Conservation (phyloP, 2,888 invertebrate genomes). For the Eupelmus urozonus region DNA sequence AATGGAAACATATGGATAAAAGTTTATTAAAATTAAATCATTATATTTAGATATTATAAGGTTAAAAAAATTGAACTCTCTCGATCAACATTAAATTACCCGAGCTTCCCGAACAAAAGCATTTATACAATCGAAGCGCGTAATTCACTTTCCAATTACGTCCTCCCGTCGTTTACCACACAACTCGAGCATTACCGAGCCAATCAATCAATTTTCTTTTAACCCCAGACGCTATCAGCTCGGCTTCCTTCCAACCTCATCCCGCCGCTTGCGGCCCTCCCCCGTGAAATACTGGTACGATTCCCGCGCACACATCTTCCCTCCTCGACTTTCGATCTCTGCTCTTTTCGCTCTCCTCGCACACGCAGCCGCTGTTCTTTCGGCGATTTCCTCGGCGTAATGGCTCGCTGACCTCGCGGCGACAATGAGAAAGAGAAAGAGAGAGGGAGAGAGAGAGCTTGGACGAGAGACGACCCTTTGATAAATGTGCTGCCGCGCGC, state of each 20-base stretch:
- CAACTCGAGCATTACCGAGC: constrained; percentile 5
- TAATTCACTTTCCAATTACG: background rate
- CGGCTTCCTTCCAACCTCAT: background rate
- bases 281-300: background rate
- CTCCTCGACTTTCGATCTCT: background rate
- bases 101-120: too few species aligned
- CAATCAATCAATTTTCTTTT: constrained; percentile 42
- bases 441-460: background rate
- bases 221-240: background rate
- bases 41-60: too few species aligned
- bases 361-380: constrained; percentile 14
- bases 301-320: background rate
- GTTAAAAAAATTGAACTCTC: too few species aligned
- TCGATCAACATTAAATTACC: too few species aligned
- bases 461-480: constrained; percentile 26
- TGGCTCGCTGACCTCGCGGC: background rate
- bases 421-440: background rate
- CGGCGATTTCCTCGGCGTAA: constrained; percentile 30
- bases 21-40: background rate
- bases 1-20: too few species aligned
- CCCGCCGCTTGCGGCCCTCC: background rate
- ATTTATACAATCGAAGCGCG: background rate
- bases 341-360: constrained; percentile 11
- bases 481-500: constrained; percentile 29
- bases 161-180: background rate